These are phyloP conservation scores for Aphelocoma coerulescens DNA, from an alignment of 2,113 vertebrate genomes.

Conservation along the genomic window DNA sequence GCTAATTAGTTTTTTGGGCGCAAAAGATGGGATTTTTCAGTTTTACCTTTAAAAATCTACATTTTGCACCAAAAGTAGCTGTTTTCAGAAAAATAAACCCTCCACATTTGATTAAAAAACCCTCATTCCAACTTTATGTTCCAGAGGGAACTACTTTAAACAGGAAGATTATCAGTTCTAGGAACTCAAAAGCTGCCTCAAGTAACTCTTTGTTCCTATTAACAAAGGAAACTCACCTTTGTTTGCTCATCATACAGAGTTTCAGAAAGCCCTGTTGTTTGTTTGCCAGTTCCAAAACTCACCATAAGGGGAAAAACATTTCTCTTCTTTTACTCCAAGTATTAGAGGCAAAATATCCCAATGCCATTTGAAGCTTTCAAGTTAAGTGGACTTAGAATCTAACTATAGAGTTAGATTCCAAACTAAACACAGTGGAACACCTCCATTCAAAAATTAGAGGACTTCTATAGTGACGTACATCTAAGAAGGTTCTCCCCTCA, in stretches of 20 bases:
- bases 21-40: neutral
- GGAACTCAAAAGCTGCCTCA: neutral
- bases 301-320: neutral
- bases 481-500: neutral
- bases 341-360: neutral
- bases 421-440: neutral
- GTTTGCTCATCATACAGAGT: neutral
- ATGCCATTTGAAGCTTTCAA: neutral
- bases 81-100: neutral
- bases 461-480: neutral
- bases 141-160: neutral
- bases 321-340: neutral
- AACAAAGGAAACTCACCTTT: conserved; percentile 8
- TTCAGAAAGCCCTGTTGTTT: neutral
- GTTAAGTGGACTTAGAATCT: neutral
- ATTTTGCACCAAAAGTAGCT: neutral
- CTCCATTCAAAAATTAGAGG: neutral
- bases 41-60: neutral
- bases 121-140: neutral
- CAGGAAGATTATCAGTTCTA: neutral
- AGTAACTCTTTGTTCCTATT: neutral
- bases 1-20: neutral
- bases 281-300: neutral
- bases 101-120: neutral
- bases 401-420: neutral